Evolutionary conservation across 2,888 invertebrate species (phyloP), one percentile per base, ranked within the genome.

Genomic region (Melipona bicolor): DNA sequence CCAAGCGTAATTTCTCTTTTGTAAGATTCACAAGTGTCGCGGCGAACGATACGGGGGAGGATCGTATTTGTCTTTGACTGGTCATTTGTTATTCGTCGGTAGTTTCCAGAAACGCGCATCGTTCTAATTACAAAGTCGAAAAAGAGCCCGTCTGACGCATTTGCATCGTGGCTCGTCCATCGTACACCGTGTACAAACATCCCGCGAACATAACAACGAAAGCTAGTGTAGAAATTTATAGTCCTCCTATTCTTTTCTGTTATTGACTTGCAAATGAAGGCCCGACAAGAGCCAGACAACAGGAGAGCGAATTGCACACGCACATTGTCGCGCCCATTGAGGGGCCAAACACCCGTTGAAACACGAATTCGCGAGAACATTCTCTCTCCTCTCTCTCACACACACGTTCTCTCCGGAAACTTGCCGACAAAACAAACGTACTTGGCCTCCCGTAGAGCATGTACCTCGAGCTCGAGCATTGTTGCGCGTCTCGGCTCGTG

Each of bases 251-350:
- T 65, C 74, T 65, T 75, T 67, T 27, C 27, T 21, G 21, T 21
- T 64, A 67, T 75, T 75, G 74, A 75, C 65, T 75, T 64, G 43
- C 65, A 75, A 75, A 75, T 56, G 65, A 54, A 65, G 54, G 27
- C 36, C n/a, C 64, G 74, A 74, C 74, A 65, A 65, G 74, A n/a
- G 36, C 36, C 52, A 43, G 43, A 43, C 43, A 19, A 74, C 52
- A 43, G 32, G 32, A 19, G 73, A 21, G 36, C 15, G 54, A 74
- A 65, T 65, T 21, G 74, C 19, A 54, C 65, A 54, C 65, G 65
- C 74, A 56, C 74, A 65, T 56, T 52, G 74, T 43, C 54, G 74
- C 65, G 52, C 24, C 43, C 65, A 75, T 67, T 21, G 54, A 67
- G 54, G 43, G 27, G 43, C 52, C 68, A 32, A 76, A 59, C 68